These are phyloP conservation scores for Polia nebulosa DNA, from an alignment of 2,888 invertebrate species.

Conservation along the genomic window DNA sequence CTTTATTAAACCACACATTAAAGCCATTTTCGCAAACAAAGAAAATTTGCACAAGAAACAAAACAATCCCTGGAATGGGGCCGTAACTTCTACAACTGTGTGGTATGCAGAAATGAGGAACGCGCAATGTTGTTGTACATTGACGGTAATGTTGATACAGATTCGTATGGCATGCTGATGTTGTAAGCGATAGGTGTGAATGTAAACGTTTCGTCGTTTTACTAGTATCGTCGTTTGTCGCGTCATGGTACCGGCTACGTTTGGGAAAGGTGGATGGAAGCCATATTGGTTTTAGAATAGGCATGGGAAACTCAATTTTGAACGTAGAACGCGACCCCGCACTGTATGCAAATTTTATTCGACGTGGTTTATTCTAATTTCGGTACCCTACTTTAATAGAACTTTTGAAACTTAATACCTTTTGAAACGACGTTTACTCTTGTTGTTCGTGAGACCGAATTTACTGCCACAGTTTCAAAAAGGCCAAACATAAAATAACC, in stretches of 20 bases:
- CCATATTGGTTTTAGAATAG: slow-evolving; percentile 77
- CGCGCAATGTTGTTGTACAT: slow-evolving; percentile 53
- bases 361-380: slow-evolving; percentile 74
- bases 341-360: slow-evolving; percentile 76
- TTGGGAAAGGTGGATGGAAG: slow-evolving; percentile 52
- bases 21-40: slow-evolving; percentile 61
- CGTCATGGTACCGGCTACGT: slow-evolving; percentile 33
- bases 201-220: slow-evolving; percentile 60
- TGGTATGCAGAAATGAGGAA: slow-evolving; percentile 38
- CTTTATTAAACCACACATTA: slow-evolving; percentile 61
- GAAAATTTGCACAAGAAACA: slow-evolving; percentile 66
- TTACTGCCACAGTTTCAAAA: background rate
- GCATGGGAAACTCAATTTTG: slow-evolving; percentile 77
- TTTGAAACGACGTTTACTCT: slow-evolving; percentile 45
- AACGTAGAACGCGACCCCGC: slow-evolving; percentile 65
- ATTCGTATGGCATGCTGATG: slow-evolving; percentile 38
- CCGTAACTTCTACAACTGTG: slow-evolving; percentile 47
- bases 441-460: slow-evolving; percentile 15
- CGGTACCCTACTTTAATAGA: slow-evolving; percentile 57
- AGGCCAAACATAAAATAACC: background rate
- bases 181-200: slow-evolving; percentile 65
- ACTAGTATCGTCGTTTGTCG: slow-evolving; percentile 24
- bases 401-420: slow-evolving; percentile 61
- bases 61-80: slow-evolving; percentile 59
- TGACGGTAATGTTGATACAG: slow-evolving; percentile 46